These are phyloP conservation scores for Stenodema calcarata DNA, from an alignment of 2,888 invertebrate species.

Conservation along the genomic window DNA sequence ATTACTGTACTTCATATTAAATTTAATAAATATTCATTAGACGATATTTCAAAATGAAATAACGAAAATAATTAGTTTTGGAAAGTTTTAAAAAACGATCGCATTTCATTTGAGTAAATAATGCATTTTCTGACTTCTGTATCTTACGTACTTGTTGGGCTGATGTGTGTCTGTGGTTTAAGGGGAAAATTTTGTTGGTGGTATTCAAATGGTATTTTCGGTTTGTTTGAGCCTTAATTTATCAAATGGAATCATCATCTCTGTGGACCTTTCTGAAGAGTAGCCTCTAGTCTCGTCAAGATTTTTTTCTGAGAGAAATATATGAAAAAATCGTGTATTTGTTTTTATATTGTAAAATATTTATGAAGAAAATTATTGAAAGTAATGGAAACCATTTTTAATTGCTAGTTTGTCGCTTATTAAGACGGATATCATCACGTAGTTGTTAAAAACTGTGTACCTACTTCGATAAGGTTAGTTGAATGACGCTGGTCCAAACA, in stretches of 20 bases:
- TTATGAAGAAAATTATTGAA: background rate
- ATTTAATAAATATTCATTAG: no score
- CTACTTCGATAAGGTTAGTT: background rate
- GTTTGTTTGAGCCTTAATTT: background rate
- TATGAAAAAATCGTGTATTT: background rate
- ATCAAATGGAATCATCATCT: background rate
- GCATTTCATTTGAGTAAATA: background rate
- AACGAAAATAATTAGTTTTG: background rate
- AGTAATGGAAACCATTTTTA: background rate
- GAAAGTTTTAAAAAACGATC: background rate
- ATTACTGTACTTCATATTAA: no score
- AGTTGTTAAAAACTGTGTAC: background rate
- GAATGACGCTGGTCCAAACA: background rate
- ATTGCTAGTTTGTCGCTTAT: background rate
- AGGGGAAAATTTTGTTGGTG: background rate
- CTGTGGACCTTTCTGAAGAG: conserved; percentile 2
- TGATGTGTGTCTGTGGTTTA: background rate
- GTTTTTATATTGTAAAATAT: background rate
- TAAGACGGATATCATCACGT: conserved; percentile 15
- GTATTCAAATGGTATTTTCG: background rate
- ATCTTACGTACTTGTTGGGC: background rate
- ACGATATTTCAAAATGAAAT: background rate
- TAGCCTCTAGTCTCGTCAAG: conserved; percentile 29
- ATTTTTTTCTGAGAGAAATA: background rate
- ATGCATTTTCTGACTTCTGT: background rate